Evolutionary conservation across 2,888 invertebrate genomes (phyloP).

Genomic region (Drosophila melanocephala): DNA sequence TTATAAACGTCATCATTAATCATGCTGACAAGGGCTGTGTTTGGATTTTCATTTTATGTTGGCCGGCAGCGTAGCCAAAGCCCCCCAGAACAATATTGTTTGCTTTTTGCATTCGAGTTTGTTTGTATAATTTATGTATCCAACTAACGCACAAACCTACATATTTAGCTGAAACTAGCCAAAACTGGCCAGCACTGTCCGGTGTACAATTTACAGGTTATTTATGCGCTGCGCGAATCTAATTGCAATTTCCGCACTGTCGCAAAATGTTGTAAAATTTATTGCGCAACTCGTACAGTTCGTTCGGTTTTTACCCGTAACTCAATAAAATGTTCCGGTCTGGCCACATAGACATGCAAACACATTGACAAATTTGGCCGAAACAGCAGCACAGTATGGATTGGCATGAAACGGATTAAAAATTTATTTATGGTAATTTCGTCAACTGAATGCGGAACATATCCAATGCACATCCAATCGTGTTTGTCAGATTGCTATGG

Average conservation of each 20-base stretch:
- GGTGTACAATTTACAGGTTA: constrained; percentile 52
- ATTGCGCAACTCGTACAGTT: constrained; percentile 28
- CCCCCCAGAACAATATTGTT: constrained; percentile 46
- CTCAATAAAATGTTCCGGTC: constrained; percentile 61
- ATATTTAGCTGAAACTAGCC: constrained; percentile 19
- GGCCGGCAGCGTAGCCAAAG: constrained; percentile 16
- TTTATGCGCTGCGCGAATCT: constrained; percentile 65
- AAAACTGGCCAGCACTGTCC: background rate
- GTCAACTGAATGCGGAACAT: constrained; percentile 43
- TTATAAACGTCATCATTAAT: constrained; percentile 80
- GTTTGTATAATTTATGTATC: constrained; percentile 70
- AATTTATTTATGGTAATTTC: constrained; percentile 78
- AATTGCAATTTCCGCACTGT: constrained; percentile 77
- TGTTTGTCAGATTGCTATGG: constrained; percentile 44
- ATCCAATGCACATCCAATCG: constrained; percentile 34
- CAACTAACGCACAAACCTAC: constrained; percentile 42
- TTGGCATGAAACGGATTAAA: constrained; percentile 24
- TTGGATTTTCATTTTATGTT: constrained; percentile 71
- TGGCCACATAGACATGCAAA: constrained; percentile 4
- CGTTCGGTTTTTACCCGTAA: constrained; percentile 46
- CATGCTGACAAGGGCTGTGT: constrained; percentile 74
- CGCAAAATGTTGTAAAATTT: constrained; percentile 70
- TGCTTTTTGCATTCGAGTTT: constrained; percentile 56
- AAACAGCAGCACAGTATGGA: constrained; percentile 5
- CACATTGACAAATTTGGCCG: constrained; percentile 33